Conservation (phyloP, 2,113 vertebrate species). For the Misgurnus mizolepis region DNA sequence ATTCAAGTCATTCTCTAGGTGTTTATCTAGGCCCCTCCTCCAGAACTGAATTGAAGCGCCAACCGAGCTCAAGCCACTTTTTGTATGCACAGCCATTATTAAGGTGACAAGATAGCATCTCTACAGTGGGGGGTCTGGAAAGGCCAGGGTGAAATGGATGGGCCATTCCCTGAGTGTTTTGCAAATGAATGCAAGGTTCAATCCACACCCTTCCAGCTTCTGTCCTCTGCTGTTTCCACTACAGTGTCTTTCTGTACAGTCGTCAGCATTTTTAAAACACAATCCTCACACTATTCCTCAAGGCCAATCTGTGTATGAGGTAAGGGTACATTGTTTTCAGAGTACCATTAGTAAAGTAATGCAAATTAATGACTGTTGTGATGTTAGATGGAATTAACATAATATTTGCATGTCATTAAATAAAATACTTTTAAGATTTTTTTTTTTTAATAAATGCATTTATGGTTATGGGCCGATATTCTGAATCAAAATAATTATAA, state of each 20-base stretch:
- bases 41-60: conserved; percentile 49
- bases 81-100: conserved; percentile 63
- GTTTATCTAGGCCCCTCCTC: conserved; percentile 54
- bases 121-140: conserved; percentile 60
- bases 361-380: background rate
- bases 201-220: conserved; percentile 48
- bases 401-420: conserved; percentile 12
- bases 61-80: conserved; percentile 53
- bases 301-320: conserved; percentile 33
- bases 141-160: conserved; percentile 62
- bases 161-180: conserved; percentile 68
- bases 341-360: background rate
- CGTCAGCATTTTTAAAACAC: conserved; percentile 45
- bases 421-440: conserved; percentile 5
- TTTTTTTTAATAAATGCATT: conserved; percentile 3
- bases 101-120: conserved; percentile 64
- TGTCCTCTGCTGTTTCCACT: conserved; percentile 46
- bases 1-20: conserved; percentile 59
- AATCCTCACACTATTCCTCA: conserved; percentile 20
- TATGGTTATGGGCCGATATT: background rate
- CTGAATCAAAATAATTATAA: conserved; percentile 4
- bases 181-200: conserved; percentile 75
- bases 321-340: background rate
- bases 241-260: conserved; percentile 34
- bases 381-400: background rate